Base-by-base conservation (phyloP, 2,113 vertebrate species). In the Poicephalus gulielmi region DNA sequence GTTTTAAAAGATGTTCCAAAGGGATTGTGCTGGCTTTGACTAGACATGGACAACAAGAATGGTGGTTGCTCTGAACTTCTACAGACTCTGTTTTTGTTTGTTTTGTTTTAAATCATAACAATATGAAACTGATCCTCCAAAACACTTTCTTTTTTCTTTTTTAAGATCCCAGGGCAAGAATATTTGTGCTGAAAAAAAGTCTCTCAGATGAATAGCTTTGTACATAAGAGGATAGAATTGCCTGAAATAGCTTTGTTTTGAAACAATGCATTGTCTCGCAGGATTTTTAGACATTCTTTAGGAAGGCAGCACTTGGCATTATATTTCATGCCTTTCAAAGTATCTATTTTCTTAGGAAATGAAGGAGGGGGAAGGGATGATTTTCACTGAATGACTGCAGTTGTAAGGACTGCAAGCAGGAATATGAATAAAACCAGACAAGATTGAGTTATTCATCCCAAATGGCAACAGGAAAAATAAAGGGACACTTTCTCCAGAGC, bases 221-320 rank as follows among this genome's bases (percentile, higher is more conserved):
- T 53, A 77, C 73, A 77, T 74, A 63, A 17, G 10, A 94, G 73
- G 92, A 64, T 52, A 96, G 88, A 95, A 93, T 88, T 96, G 87
- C 86, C 88, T 95, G 91, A 89, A 93, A 96, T 90, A 94, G 86
- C 94, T 95, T 96, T 94, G 90, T 92, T 97, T 96, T 93, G 75
- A 83, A 96, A 87, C 59, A 84, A 86, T 91, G 57, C 80, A 70
- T 77, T 88, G 73, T 97, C 92, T 95, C 77, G 0, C 64, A 85
- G 80, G 90, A 94, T 92, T 92, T 74, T 90, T 33, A 94, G 86
- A 90, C 88, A 88, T 71, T 95, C 88, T 81, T 95, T 81, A 86
- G 20, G 77, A 92, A 95, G 70, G 76, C 93, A 90, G 92, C 15
- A 27, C 49, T 96, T 82, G 70, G 68, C n/a, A 86, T 64, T 78